Percentiles rank a stretch among this genome's conserved stretches.
These are phyloP conservation scores for Austrolebias charrua DNA, from an alignment of 2,797 vertebrate species.

Conservation along the genomic window DNA sequence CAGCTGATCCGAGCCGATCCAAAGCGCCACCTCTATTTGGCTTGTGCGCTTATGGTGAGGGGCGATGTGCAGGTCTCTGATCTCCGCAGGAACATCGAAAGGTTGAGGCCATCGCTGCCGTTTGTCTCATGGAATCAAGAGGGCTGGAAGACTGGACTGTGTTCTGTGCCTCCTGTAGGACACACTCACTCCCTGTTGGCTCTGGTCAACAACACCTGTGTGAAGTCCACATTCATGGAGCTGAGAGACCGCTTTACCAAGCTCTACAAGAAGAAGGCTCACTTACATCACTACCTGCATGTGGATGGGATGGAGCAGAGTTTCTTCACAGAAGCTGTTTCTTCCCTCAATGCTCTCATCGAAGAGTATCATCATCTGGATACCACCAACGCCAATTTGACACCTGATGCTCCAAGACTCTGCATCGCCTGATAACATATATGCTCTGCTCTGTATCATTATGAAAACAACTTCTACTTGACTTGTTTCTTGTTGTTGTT, in stretches of 20 bases:
- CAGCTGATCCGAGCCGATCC: constrained; percentile 92
- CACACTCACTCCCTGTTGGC: constrained; percentile 90
- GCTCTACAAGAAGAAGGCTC: constrained; percentile 89
- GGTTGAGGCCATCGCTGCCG: constrained; percentile 86
- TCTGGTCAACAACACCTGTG: constrained; percentile 94
- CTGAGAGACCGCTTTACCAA: constrained; percentile 86
- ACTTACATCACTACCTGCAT: not conserved
- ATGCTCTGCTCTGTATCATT: too few species aligned
- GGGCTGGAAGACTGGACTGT: constrained; percentile 95
- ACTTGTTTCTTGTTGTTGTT: too few species aligned
- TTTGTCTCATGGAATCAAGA: constrained; percentile 97
- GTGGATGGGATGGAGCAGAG: constrained; percentile 1
- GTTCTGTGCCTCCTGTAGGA: constrained; percentile 91
- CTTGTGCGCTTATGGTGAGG: constrained; percentile 92
- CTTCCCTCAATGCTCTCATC: not conserved
- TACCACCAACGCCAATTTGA: not conserved
- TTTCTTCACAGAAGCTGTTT: not conserved
- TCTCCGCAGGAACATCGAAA: constrained; percentile 95
- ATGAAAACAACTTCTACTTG: too few species aligned
- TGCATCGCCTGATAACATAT: not conserved
- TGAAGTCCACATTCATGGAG: constrained; percentile 87
- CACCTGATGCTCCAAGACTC: not conserved
- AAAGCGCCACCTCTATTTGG: constrained; percentile 88
- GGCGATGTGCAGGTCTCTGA: constrained; percentile 95
- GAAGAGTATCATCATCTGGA: not conserved